Evolutionary conservation across 2,797 vertebrate genomes (phyloP).

Genomic region (Danio choprae): DNA sequence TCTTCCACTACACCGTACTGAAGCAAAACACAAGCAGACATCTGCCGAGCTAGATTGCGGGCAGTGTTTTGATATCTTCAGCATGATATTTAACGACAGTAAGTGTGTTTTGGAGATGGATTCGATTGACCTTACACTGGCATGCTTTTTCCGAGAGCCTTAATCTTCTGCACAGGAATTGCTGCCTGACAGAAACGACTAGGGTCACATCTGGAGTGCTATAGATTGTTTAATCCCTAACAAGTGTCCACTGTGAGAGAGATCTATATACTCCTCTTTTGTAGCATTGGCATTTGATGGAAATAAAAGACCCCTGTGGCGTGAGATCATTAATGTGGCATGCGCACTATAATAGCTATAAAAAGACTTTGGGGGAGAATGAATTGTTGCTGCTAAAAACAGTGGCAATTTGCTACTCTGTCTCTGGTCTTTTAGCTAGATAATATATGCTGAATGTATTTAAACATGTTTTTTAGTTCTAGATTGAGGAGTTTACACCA

Average conservation of each 20-base stretch:
- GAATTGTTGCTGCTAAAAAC: neutral
- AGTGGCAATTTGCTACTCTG: neutral
- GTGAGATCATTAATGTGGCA: neutral
- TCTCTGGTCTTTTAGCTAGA: neutral
- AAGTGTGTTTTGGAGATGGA: slow-evolving; percentile 29
- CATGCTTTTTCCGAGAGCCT: slow-evolving; percentile 15
- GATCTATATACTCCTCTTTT: slow-evolving; percentile 33
- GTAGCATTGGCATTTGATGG: slow-evolving; percentile 34
- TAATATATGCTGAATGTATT: neutral
- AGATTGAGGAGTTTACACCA: neutral
- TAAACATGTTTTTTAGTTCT: neutral
- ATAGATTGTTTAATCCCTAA: slow-evolving; percentile 46
- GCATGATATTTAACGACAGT: slow-evolving; percentile 16
- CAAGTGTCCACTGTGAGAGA: slow-evolving; percentile 29
- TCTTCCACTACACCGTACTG: slow-evolving; percentile 19
- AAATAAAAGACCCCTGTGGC: slow-evolving; percentile 24
- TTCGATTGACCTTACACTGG: slow-evolving; percentile 39
- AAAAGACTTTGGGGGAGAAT: neutral
- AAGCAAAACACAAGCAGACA: slow-evolving; percentile 41
- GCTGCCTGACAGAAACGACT: slow-evolving; percentile 30
- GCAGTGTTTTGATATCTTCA: slow-evolving; percentile 29
- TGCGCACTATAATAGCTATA: slow-evolving; percentile 50
- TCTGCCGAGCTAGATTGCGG: slow-evolving; percentile 30
- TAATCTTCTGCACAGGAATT: slow-evolving; percentile 32
- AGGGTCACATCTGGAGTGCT: slow-evolving; percentile 37